Evolutionary conservation across 2,888 invertebrate species (phyloP).

Genomic region (Lasioglossum villosulum): DNA sequence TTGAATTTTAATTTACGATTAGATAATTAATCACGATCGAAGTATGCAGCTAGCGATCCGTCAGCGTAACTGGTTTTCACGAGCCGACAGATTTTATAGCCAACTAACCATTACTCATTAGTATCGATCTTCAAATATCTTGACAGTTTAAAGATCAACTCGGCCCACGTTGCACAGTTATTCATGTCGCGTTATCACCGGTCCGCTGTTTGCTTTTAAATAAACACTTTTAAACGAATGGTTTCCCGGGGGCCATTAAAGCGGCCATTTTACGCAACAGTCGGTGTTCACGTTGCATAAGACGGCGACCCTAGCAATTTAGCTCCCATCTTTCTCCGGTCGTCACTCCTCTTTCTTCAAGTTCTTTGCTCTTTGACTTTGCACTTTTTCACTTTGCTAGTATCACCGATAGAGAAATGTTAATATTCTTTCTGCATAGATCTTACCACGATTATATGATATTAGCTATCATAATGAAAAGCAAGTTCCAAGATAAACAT

Average conservation of each 20-base stretch:
- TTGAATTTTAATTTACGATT: conserved; percentile 4
- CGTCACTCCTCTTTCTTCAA: neutral
- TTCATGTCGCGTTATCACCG: neutral
- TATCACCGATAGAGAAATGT: no score
- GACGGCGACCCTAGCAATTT: conserved; percentile 1
- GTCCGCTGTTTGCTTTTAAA: neutral
- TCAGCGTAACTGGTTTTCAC: neutral
- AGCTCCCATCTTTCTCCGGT: neutral
- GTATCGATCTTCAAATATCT: conserved; percentile 3
- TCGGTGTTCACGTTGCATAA: neutral
- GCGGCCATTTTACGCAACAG: neutral
- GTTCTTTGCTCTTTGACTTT: no score
- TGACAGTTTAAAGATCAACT: conserved; percentile 5
- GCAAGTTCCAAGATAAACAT: no score
- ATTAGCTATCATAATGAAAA: no score
- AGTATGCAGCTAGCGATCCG: neutral
- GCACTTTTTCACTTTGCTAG: no score
- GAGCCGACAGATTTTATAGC: neutral
- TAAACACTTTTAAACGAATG: neutral
- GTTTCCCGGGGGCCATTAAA: neutral
- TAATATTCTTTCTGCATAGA: no score
- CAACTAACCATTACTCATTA: neutral
- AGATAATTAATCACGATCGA: conserved; percentile 2
- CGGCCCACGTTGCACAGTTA: neutral
- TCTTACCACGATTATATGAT: no score